Evolutionary conservation across 2,888 invertebrate species (phyloP).

Genomic region (Aspidapion aeneum): DNA sequence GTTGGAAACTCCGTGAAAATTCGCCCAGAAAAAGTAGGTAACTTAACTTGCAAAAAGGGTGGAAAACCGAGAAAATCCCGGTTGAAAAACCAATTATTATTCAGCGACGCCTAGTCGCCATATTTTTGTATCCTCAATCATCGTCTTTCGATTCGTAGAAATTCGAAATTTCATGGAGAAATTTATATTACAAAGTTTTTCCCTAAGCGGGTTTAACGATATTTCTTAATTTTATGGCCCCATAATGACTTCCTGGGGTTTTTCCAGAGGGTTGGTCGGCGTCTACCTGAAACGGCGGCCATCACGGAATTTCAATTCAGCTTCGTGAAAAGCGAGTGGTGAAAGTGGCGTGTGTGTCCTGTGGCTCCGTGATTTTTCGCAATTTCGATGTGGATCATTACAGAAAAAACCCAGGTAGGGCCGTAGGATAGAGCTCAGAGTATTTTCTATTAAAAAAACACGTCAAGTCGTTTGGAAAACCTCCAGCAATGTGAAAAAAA

Average conservation of each 20-base stretch:
- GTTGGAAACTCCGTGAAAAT: not conserved
- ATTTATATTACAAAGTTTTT: slow-evolving; percentile 22
- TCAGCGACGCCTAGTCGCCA: slow-evolving; percentile 28
- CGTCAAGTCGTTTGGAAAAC: slow-evolving; percentile 5
- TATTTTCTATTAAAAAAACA: slow-evolving; percentile 14
- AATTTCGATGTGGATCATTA: slow-evolving; percentile 49
- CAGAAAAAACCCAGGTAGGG: slow-evolving; percentile 49
- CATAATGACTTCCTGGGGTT: slow-evolving; percentile 23
- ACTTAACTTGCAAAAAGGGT: not conserved
- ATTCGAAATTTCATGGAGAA: slow-evolving; percentile 15
- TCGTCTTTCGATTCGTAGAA: slow-evolving; percentile 15
- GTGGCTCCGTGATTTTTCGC: slow-evolving; percentile 49
- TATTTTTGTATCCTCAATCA: slow-evolving; percentile 28
- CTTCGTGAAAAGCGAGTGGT: slow-evolving; percentile 47
- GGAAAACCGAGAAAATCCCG: not conserved
- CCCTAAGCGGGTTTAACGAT: slow-evolving; percentile 30
- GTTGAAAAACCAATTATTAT: slow-evolving; percentile 16
- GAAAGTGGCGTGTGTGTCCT: slow-evolving; percentile 50
- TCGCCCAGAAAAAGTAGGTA: slow-evolving; percentile 1
- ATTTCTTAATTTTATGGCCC: slow-evolving; percentile 30
- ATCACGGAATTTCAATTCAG: slow-evolving; percentile 47
- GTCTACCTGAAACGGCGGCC: slow-evolving; percentile 42
- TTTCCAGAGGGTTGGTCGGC: slow-evolving; percentile 23
- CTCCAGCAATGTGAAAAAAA: not conserved
- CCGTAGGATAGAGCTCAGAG: slow-evolving; percentile 24